Conservation (phyloP, 2,797 vertebrate genomes). For the Epinephelus awoara region DNA sequence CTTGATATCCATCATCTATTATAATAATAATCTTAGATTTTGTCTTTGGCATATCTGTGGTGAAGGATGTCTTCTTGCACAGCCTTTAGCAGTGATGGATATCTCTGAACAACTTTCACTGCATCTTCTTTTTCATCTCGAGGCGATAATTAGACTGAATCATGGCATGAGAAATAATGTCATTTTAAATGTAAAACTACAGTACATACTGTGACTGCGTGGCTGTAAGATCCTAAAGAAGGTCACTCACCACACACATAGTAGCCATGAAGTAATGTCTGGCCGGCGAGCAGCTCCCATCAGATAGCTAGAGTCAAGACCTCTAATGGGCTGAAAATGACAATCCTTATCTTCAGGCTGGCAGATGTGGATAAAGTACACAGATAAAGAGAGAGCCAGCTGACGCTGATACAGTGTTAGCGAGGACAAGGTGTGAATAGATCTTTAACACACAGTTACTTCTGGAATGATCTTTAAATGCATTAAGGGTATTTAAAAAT, state of each 20-base stretch:
- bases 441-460: conserved; percentile 39
- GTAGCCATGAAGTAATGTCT: conserved; percentile 41
- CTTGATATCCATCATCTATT: conserved; percentile 1
- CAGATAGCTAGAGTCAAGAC: conserved; percentile 55
- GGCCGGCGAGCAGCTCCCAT: conserved; percentile 34
- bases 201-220: background rate
- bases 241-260: conserved; percentile 35
- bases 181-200: background rate
- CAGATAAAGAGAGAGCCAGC: conserved; percentile 54
- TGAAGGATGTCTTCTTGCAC: background rate
- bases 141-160: background rate
- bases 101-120: background rate
- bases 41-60: background rate
- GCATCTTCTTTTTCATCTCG: background rate
- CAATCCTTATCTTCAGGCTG: conserved; percentile 65
- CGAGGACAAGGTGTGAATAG: conserved; percentile 43
- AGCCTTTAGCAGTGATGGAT: background rate
- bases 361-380: conserved; percentile 61
- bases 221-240: conserved; percentile 24
- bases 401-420: conserved; percentile 46
- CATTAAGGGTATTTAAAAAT: conserved; percentile 18
- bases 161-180: background rate
- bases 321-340: conserved; percentile 65
- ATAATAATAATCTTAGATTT: conserved; percentile 8
- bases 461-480: conserved; percentile 44